Evolutionary conservation across 2,888 invertebrate species (phyloP).

Genomic region (Campoletis raptor): DNA sequence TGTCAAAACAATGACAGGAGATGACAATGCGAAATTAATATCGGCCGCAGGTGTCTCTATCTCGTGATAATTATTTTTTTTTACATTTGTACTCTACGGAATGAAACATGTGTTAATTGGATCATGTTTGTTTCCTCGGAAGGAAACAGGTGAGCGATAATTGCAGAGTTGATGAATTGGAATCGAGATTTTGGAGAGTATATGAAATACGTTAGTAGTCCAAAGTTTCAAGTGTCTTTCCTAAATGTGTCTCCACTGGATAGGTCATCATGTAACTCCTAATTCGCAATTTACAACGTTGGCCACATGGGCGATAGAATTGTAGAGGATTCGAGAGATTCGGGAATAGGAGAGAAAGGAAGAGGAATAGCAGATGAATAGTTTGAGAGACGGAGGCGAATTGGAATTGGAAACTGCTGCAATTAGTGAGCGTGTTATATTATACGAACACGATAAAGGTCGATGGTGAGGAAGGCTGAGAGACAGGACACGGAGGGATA

Average conservation of each 20-base stretch:
- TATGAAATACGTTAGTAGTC: neutral
- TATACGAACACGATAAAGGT: slow-evolving; percentile 69
- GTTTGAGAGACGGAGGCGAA: slow-evolving; percentile 63
- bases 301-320: slow-evolving; percentile 39
- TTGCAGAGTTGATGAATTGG: neutral
- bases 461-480: slow-evolving; percentile 17
- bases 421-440: slow-evolving; percentile 72
- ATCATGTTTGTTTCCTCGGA: neutral
- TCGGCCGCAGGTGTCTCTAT: neutral
- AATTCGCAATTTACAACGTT: slow-evolving; percentile 62
- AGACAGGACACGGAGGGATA: slow-evolving; percentile 34
- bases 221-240: slow-evolving; percentile 4
- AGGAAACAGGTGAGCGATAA: neutral
- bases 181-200: neutral
- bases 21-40: neutral
- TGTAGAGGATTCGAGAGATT: slow-evolving; percentile 28
- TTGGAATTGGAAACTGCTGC: slow-evolving; percentile 72
- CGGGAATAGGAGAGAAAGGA: neutral
- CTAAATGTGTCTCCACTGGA: slow-evolving; percentile 8
- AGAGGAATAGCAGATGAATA: slow-evolving; percentile 14
- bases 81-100: neutral
- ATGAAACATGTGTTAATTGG: neutral
- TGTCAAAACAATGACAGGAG: neutral
- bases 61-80: neutral
- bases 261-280: slow-evolving; percentile 59